Percentiles rank a stretch among this genome's conserved stretches.
Evolutionary conservation across 2,797 vertebrate species (phyloP).

Genomic region (Ciconia nigra): DNA sequence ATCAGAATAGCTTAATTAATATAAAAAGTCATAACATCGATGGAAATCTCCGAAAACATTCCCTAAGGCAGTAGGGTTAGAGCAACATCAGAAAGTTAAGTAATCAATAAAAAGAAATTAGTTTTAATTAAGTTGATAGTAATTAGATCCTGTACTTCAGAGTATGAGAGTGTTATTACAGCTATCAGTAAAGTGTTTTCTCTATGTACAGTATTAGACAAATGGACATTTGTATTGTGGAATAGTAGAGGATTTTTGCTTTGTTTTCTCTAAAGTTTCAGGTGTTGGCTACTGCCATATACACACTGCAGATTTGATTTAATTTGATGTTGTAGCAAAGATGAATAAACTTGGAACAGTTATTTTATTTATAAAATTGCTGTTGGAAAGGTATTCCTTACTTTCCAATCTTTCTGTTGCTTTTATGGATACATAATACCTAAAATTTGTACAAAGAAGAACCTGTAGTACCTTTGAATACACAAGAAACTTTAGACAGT

Average conservation of each 20-base stretch:
- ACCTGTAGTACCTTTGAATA: not conserved
- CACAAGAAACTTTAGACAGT: not conserved
- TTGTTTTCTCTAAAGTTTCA: not conserved
- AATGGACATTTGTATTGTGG: not conserved
- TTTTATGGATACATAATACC: not conserved
- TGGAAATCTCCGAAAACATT: conserved; percentile 14
- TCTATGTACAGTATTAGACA: not conserved
- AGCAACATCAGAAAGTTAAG: not conserved
- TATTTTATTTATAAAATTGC: conserved; percentile 37
- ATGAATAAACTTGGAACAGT: conserved; percentile 12
- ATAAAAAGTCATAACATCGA: not conserved
- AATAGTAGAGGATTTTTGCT: not conserved
- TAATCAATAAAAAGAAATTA: conserved; percentile 41
- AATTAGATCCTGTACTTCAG: conserved; percentile 15
- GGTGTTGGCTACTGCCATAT: not conserved
- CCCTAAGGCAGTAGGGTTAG: not conserved
- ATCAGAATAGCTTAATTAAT: conserved; percentile 45
- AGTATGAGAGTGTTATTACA: not conserved
- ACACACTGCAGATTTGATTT: not conserved
- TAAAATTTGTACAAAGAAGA: not conserved
- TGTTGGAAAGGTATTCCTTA: conserved; percentile 20
- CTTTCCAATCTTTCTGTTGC: not conserved
- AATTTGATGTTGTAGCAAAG: not conserved
- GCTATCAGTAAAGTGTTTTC: not conserved
- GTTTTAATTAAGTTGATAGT: conserved; percentile 49